phyloP scores from a whole-genome alignment of 1,140 invertebrate genomes.

The Caenorhabditis briggsae region DNA sequence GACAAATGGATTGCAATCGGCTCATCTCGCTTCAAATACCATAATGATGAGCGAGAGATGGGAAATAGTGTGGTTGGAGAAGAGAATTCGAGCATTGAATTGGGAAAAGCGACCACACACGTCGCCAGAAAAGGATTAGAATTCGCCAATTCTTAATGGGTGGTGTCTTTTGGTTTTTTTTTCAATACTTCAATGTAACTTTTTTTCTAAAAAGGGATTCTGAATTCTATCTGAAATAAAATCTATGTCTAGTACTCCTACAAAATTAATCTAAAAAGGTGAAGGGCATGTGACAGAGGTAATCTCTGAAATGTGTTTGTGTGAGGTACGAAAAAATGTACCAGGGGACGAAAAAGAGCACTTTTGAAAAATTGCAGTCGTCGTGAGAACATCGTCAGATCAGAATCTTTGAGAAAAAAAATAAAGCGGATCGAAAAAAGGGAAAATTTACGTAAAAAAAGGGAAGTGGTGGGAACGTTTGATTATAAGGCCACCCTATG shows the following conservation, averaged over 20 bases:
- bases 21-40: conserved; percentile 56
- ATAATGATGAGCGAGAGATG: conserved; percentile 36
- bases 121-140: conserved; percentile 46
- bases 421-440: neutral
- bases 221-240: neutral
- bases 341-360: neutral
- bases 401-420: neutral
- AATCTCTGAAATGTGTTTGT: neutral
- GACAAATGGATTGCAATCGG: conserved; percentile 53
- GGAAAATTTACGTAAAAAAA: neutral
- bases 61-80: neutral
- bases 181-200: neutral
- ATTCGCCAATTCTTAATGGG: neutral
- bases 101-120: conserved; percentile 51
- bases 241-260: neutral
- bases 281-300: conserved; percentile 23
- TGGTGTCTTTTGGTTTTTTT: neutral
- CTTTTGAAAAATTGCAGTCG: conserved; percentile 26
- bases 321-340: conserved; percentile 23
- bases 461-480: neutral
- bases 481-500: no score
- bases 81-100: conserved; percentile 20
- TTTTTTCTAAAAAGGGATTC: neutral
- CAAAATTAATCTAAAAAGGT: neutral
- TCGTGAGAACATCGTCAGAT: conserved; percentile 20